Evolutionary conservation across 37 sponge, comb jelly and placozoan genomes (phyloP), one percentile per base, ranked within the genome.

Genomic region (Agelas oroides): DNA sequence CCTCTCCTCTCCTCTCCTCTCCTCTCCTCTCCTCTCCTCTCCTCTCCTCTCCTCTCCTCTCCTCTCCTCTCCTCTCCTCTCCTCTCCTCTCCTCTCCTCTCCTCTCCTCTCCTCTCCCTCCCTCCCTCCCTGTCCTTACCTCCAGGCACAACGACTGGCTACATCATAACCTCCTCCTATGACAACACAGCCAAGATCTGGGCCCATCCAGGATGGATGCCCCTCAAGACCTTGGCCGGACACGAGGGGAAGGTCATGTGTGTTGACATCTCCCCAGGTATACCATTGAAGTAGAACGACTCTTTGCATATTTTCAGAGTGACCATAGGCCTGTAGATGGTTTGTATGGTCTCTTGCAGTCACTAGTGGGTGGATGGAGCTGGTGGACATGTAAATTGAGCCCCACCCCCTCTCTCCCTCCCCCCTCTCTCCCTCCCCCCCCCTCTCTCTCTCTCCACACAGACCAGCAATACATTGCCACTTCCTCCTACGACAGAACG

Each of bases 181-280:
- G 99, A 98, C 86, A 89, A 89, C 69, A 92, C 91, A 12, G 97
- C 97, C 60, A 98, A 98, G 87, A 85, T 97, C 24, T 99, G 99
- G 99, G 85, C 96, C 30, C 95, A 97, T 69, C 96, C 97, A 17
- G 97, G 97, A 0, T 99, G 97, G 97, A 89, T 94, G 12, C 99
- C 99, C 27, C 90, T 99, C 70, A 88, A 93, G 74, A 99, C 92
- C 31, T 88, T 99, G n/a, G 87, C 96, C 18, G 99, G 99, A 28
- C 99, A 99, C 46, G 97, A 95, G 46, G 88, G 95, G 31, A 97
- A 97, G 79, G 95, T 99, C 46, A 99, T 99, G 99, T 92, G 92
- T 77, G 94, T 99, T 24, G 99, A 99, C 71, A 69, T 92, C 30
- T 97, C 97, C 16, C 85, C 84, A 55, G 86, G 96, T 96, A 60